phyloP scores from a whole-genome alignment of 1,140 invertebrate genomes.

The Alviniconcha marisindica region DNA sequence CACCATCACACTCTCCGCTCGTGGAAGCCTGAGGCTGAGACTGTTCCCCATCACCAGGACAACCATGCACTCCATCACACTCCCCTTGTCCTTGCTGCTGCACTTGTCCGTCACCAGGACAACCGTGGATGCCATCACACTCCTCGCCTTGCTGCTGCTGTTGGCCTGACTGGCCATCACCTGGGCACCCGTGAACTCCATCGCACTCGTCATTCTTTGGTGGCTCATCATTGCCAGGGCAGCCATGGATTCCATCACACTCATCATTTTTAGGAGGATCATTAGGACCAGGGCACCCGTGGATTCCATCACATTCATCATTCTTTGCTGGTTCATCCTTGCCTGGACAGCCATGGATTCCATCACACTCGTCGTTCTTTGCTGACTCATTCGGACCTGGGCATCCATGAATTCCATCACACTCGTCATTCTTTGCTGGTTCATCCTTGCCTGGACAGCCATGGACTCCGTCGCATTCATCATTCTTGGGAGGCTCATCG shows the following conservation, averaged over 20 bases:
- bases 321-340: slow-evolving; percentile 25
- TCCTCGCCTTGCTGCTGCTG: slow-evolving; percentile 28
- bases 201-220: slow-evolving; percentile 28
- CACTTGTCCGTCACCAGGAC: slow-evolving; percentile 42
- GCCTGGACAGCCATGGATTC: slow-evolving; percentile 31
- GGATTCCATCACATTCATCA: slow-evolving; percentile 33
- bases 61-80: slow-evolving; percentile 50
- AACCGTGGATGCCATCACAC: slow-evolving; percentile 49
- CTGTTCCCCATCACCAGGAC: slow-evolving; percentile 42
- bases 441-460: slow-evolving; percentile 35
- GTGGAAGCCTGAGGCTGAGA: not conserved
- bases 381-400: slow-evolving; percentile 32
- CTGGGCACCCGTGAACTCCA: slow-evolving; percentile 32
- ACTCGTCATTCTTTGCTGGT: slow-evolving; percentile 18
- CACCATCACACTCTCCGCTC: slow-evolving; percentile 48
- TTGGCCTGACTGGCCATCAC: slow-evolving; percentile 32
- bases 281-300: slow-evolving; percentile 33
- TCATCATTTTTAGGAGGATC: slow-evolving; percentile 21
- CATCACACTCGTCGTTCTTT: slow-evolving; percentile 33
- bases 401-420: slow-evolving; percentile 22
- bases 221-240: slow-evolving; percentile 28
- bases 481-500: not conserved
- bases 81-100: slow-evolving; percentile 24
- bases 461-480: slow-evolving; percentile 18
- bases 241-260: slow-evolving; percentile 25